A percentile compares a stretch with the other conserved stretches of the same genome.
Conservation (phyloP, 1,140 invertebrate genomes). For the Trichoplusia ni region DNA sequence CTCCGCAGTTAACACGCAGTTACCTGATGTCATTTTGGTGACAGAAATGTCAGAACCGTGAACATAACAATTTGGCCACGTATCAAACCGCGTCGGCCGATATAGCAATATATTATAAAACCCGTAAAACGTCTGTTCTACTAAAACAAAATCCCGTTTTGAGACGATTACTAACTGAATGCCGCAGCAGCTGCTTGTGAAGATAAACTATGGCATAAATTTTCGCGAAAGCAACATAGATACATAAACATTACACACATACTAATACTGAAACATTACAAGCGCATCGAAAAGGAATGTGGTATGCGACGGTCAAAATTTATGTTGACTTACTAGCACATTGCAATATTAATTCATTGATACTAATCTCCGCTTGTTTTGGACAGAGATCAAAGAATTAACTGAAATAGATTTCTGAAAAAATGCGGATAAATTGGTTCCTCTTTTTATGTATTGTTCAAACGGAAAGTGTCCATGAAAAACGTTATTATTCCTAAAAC, state of each 20-base stretch:
- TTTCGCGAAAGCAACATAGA: slow-evolving; percentile 10
- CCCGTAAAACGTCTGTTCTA: neutral
- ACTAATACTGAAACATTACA: slow-evolving; percentile 24
- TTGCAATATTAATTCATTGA: slow-evolving; percentile 20
- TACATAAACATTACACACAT: slow-evolving; percentile 2
- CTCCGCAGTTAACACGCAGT: slow-evolving; percentile 25
- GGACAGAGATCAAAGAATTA: slow-evolving; percentile 29
- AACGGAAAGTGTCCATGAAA: too few species aligned
- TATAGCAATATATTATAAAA: slow-evolving; percentile 17
- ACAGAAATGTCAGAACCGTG: slow-evolving; percentile 20
- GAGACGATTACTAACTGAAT: slow-evolving; percentile 2
- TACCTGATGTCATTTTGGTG: slow-evolving; percentile 13
- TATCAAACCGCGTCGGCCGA: neutral
- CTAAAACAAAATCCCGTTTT: slow-evolving; percentile 7
- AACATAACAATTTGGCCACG: slow-evolving; percentile 27
- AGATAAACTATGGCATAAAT: slow-evolving; percentile 24
- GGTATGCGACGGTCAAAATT: slow-evolving; percentile 10
- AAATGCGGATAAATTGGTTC: slow-evolving; percentile 1
- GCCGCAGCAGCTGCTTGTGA: slow-evolving; percentile 11
- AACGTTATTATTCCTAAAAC: too few species aligned
- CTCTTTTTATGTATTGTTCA: neutral
- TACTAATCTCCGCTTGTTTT: slow-evolving; percentile 20
- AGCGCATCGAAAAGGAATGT: neutral
- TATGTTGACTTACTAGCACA: slow-evolving; percentile 7
- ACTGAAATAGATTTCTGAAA: neutral